phyloP scores from a whole-genome alignment of 2,888 invertebrate species.

The Drosophila testacea region DNA sequence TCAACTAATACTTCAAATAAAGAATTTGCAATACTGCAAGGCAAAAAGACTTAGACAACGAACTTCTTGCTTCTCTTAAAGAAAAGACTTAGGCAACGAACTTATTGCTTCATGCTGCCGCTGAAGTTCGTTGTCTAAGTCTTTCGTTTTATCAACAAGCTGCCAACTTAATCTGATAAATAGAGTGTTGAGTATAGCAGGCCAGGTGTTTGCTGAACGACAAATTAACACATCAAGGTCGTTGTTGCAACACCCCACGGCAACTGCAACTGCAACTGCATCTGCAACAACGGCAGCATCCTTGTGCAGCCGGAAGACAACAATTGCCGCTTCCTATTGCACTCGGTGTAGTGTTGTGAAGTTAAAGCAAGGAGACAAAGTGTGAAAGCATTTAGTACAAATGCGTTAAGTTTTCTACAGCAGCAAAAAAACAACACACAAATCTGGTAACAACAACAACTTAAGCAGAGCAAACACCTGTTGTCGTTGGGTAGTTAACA shows the following conservation, averaged over 20 bases:
- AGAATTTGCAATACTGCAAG: background rate
- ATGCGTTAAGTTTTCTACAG: constrained; percentile 60
- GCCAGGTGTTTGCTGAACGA: constrained; percentile 52
- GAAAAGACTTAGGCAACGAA: constrained; percentile 11
- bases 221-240: constrained; percentile 84
- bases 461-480: constrained; percentile 68
- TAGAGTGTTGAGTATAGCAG: constrained; percentile 29
- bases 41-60: background rate
- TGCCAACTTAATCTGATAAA: constrained; percentile 18
- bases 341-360: constrained; percentile 4
- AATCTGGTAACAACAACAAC: constrained; percentile 39
- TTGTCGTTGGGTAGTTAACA: constrained; percentile 47
- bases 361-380: constrained; percentile 39
- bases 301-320: constrained; percentile 70
- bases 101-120: background rate
- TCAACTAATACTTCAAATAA: background rate
- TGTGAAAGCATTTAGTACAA: constrained; percentile 77
- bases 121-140: constrained; percentile 65
- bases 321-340: constrained; percentile 55
- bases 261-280: constrained; percentile 18
- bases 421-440: constrained; percentile 9
- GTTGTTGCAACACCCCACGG: constrained; percentile 36
- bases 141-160: constrained; percentile 40
- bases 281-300: constrained; percentile 43
- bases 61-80: background rate